Conservation (phyloP, 2,888 invertebrate species). For the Oscheius myriophilus region DNA sequence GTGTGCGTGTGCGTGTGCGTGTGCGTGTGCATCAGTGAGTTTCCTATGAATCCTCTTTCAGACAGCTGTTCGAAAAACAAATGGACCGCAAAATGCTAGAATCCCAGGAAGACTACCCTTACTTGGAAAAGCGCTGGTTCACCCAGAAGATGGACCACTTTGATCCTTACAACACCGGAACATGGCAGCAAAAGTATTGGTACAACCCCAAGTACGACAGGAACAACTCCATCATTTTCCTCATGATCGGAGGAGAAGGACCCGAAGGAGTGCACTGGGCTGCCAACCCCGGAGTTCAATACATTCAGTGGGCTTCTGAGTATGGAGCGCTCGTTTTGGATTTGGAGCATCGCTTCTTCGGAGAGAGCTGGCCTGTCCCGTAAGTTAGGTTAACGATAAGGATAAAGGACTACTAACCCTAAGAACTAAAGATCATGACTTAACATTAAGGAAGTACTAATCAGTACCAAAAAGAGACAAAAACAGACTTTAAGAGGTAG, state of each 20-base stretch:
- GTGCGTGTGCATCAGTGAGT: too few species aligned
- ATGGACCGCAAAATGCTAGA: too few species aligned
- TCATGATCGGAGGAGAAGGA: conserved; percentile 64
- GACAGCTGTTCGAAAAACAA: too few species aligned
- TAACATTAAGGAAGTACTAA: too few species aligned
- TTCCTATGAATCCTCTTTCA: too few species aligned
- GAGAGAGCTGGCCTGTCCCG: conserved; percentile 51
- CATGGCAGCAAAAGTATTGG: conserved; percentile 59
- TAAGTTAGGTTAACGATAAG: conserved; percentile 8
- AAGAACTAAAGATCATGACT: not conserved
- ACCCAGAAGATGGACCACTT: conserved; percentile 63
- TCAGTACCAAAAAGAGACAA: too few species aligned
- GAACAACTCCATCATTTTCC: conserved; percentile 52
- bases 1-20: too few species aligned
- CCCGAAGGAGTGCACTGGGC: conserved; percentile 51
- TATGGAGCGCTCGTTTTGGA: conserved; percentile 55
- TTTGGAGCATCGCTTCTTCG: conserved; percentile 58
- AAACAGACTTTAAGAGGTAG: too few species aligned
- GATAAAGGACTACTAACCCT: not conserved
- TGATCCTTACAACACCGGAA: conserved; percentile 46
- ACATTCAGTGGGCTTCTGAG: conserved; percentile 51
- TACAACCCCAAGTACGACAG: conserved; percentile 50
- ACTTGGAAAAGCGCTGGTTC: conserved; percentile 36
- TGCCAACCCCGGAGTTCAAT: conserved; percentile 34
- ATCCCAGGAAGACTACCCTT: conserved; percentile 7